Evolutionary conservation across 2,113 vertebrate genomes (phyloP).

Genomic region (Sminthopsis crassicaudata): DNA sequence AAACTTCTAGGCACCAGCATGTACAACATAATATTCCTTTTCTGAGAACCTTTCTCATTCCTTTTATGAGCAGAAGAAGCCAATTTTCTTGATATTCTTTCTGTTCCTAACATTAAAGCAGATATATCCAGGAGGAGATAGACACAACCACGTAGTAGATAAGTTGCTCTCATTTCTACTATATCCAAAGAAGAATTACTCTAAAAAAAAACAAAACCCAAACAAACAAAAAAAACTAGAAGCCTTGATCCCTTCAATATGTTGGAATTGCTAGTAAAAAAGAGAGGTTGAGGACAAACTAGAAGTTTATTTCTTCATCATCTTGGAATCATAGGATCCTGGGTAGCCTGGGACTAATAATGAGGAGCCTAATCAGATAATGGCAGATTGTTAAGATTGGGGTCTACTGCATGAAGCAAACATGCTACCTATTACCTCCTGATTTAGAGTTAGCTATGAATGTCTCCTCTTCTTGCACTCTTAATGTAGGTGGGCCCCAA

Average conservation of each 20-base stretch:
- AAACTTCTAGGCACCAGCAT: background rate
- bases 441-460: background rate
- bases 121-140: background rate
- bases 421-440: background rate
- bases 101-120: background rate
- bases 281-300: background rate
- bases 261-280: background rate
- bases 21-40: fast-evolving
- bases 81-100: background rate
- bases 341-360: background rate
- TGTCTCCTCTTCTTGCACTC: background rate
- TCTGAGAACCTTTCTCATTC: background rate
- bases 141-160: background rate
- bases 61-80: background rate
- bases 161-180: background rate
- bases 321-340: background rate
- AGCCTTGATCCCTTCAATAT: background rate
- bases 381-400: background rate
- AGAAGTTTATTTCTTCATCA: constrained; percentile 14
- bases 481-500: background rate
- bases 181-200: background rate
- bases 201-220: no score
- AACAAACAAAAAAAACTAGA: background rate
- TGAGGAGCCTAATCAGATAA: background rate
- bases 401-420: constrained; percentile 28